Conservation (phyloP, 2,113 vertebrate genomes). For the Semnornis frantzii region DNA sequence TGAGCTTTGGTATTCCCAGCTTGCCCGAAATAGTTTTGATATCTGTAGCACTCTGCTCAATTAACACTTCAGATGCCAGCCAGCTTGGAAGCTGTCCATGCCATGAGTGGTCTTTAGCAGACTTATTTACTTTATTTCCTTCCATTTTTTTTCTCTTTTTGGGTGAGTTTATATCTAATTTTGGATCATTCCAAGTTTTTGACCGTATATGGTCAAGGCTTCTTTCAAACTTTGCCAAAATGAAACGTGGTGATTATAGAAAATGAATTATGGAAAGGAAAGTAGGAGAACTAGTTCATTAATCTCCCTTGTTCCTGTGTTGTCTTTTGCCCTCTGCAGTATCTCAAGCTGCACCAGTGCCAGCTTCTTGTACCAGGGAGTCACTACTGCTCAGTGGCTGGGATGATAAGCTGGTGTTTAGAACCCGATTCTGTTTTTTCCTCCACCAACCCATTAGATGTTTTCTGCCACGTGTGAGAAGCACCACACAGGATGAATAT, state of each 20-base stretch:
- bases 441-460: rapidly evolving
- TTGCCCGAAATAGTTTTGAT: not conserved
- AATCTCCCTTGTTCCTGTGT: not conserved
- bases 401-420: not conserved
- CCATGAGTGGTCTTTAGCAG: not conserved
- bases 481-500: not conserved
- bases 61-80: not conserved
- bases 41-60: not conserved
- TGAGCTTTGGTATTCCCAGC: not conserved
- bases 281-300: not conserved
- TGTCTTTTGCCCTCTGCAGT: not conserved
- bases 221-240: slow-evolving; percentile 18
- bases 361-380: not conserved
- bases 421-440: not conserved
- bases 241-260: not conserved
- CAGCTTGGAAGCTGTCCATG: not conserved
- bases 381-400: not conserved
- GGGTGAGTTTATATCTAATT: not conserved
- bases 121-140: not conserved
- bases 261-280: not conserved
- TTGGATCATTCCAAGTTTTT: slow-evolving; percentile 7
- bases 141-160: not conserved
- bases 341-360: not conserved
- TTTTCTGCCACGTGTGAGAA: not conserved
- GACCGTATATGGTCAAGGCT: slow-evolving; percentile 52